phyloP scores from a whole-genome alignment of 2,888 invertebrate species.

The Sinhomidia bicolor region DNA sequence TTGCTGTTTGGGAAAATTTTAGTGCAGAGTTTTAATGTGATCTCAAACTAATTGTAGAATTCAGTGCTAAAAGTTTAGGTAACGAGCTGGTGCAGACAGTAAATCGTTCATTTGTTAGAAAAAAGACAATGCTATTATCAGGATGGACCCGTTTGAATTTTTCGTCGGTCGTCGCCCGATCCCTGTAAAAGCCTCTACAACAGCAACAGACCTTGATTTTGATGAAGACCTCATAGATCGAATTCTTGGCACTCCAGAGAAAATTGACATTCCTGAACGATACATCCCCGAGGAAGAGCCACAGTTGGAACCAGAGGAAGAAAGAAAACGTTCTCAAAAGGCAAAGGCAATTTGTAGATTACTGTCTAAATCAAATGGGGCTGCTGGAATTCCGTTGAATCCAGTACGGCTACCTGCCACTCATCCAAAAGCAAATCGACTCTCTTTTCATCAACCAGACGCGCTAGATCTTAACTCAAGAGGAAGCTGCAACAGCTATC shows the following conservation, averaged over 20 bases:
- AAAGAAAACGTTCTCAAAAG: conserved; percentile 77
- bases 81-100: neutral
- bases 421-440: conserved; percentile 45
- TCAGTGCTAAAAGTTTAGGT: no score
- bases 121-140: conserved; percentile 67
- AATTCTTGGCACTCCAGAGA: conserved; percentile 79
- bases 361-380: conserved; percentile 77
- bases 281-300: conserved; percentile 79
- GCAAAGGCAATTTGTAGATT: conserved; percentile 79
- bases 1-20: no score
- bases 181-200: conserved; percentile 75
- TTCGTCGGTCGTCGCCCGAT: conserved; percentile 76
- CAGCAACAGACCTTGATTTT: conserved; percentile 77
- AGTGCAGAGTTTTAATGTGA: no score
- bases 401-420: conserved; percentile 55
- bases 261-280: conserved; percentile 79
- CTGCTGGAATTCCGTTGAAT: conserved; percentile 58
- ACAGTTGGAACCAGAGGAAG: conserved; percentile 77
- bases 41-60: no score
- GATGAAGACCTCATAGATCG: conserved; percentile 79
- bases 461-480: neutral
- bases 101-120: no score
- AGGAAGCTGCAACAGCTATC: conserved; percentile 65
- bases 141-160: conserved; percentile 79
- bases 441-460: conserved; percentile 62